Evolutionary conservation across 2,888 invertebrate genomes (phyloP), one percentile per base, ranked within the genome.

Genomic region (Trypoxylon attenuatum): DNA sequence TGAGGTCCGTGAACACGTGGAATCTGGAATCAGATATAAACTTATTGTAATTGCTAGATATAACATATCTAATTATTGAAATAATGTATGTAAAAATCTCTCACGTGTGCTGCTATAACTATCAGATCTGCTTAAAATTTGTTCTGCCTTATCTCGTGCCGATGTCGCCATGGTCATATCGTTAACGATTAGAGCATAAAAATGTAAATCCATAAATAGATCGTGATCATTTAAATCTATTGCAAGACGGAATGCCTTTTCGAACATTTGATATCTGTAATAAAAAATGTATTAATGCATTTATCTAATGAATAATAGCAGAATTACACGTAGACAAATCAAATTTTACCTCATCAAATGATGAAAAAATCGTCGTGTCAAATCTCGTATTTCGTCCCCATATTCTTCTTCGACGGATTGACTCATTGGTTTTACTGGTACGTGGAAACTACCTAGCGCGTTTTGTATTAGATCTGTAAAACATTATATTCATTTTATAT

Each of bases 351-450:
- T 91, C 13, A 97, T 89, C 47, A 97, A 87, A 81, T 94, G 94
- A 83, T 96, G 95, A 84, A 96, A 96, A 88, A 95, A 96, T 76
- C 95, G 90, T 74, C 97, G 89, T 0, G 96, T 96, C 33, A 97
- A 89, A 83, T 95, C 94, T 76, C 93, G 91, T 5, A 96, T 90
- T 83, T 94, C 90, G 84, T 92, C 93, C 39, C 94, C 92, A 86
- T 92, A 96, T 83, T 93, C 92, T 69, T 92, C 90, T 77, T 92
- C 91, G 0, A 92, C 90, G 13, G 92, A 90, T 67, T 91, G 90
- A 54, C 92, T 92, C 42, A 93, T 88, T 0, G 92, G 89, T 42
- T 91, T 89, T 21, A 91, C 89, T 8, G 95, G 92, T 27, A 91
- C 90, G 80, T 94, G 92, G 87, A 93, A 97, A 65, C 94, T 92